phyloP scores from a whole-genome alignment of 1,140 invertebrate species.

The Phenacoccus solenopsis region DNA sequence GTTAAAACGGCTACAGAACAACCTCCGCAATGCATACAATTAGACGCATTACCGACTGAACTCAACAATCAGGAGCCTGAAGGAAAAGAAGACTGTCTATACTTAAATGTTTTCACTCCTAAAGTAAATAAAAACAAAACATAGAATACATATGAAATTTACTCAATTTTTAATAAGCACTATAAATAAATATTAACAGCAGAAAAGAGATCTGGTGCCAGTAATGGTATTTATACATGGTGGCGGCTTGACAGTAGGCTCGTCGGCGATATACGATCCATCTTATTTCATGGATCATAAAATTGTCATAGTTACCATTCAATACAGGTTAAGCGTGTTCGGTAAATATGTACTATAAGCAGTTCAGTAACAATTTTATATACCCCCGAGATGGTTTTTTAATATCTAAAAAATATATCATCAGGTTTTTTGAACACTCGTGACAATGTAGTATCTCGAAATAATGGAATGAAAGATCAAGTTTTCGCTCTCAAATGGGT shows the following conservation, averaged over 20 bases:
- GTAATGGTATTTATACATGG: conserved; percentile 42
- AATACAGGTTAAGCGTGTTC: conserved; percentile 45
- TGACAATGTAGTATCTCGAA: conserved; percentile 46
- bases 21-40: conserved; percentile 35
- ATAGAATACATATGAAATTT: no score
- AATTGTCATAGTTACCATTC: conserved; percentile 50
- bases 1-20: conserved; percentile 25
- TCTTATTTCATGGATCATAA: conserved; percentile 38
- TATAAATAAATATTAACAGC: no score
- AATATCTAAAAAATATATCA: no score
- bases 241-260: conserved; percentile 34
- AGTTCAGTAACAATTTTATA: no score
- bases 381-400: no score
- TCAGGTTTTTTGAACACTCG: neutral
- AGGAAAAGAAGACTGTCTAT: conserved; percentile 25
- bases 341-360: conserved; percentile 24
- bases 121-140: neutral
- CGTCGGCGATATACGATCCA: conserved; percentile 30
- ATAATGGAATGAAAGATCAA: conserved; percentile 84
- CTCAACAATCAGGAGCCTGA: conserved; percentile 35
- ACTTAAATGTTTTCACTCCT: conserved; percentile 23
- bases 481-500: conserved; percentile 75
- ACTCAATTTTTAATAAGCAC: no score
- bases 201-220: conserved; percentile 22
- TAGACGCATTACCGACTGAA: conserved; percentile 20